Evolutionary conservation across 2,888 invertebrate species (phyloP).

Genomic region (Sepiola atlantica): DNA sequence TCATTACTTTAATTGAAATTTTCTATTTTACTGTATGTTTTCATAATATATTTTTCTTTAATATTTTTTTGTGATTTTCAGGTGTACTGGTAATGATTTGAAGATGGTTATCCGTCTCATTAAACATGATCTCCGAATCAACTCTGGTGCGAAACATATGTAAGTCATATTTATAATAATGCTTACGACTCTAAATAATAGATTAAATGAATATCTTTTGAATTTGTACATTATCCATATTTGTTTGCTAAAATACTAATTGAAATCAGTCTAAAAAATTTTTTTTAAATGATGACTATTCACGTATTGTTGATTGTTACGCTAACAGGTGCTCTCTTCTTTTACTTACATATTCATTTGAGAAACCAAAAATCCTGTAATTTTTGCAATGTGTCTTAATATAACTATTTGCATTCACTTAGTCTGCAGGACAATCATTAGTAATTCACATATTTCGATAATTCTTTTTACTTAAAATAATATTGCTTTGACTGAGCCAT

Average conservation of each 20-base stretch:
- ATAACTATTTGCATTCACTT: too few relatives aligned
- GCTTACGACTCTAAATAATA: background rate
- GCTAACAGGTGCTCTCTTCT: too few relatives aligned
- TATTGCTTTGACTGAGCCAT: too few relatives aligned
- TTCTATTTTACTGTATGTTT: background rate
- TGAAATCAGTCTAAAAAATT: background rate
- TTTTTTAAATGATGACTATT: background rate
- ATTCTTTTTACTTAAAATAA: too few relatives aligned
- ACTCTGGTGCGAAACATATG: conserved; percentile 93
- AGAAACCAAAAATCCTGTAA: too few relatives aligned
- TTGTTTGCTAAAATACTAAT: background rate
- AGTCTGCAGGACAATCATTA: too few relatives aligned
- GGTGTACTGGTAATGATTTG: conserved; percentile 88
- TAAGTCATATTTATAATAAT: conserved; percentile 72
- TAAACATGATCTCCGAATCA: conserved; percentile 92
- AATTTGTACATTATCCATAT: too few relatives aligned
- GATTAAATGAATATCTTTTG: background rate
- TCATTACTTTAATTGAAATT: background rate
- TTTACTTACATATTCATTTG: too few relatives aligned
- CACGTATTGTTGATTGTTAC: background rate
- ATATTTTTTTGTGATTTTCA: conserved; percentile 66
- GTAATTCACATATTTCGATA: too few relatives aligned
- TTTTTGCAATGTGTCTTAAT: too few relatives aligned
- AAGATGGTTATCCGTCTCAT: conserved; percentile 90
- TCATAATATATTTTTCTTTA: background rate